These are phyloP conservation scores for Pristionchus arcanus DNA, from an alignment of 2,888 invertebrate species.

Conservation along the genomic window DNA sequence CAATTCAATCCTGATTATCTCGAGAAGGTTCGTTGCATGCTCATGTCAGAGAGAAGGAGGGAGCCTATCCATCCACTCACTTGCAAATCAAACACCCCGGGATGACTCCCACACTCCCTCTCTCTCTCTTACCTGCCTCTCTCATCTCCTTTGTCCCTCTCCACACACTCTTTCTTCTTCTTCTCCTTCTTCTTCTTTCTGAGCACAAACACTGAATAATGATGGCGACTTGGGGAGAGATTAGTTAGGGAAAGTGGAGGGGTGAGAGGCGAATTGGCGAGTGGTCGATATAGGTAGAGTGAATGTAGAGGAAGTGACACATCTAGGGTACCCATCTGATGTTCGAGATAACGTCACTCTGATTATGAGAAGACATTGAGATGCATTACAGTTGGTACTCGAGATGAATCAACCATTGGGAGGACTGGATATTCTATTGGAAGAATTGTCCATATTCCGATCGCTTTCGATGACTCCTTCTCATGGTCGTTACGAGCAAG, in stretches of 20 bases:
- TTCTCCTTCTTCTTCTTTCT: constrained; percentile 23
- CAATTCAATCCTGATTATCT: constrained; percentile 72
- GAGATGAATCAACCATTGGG: constrained; percentile 64
- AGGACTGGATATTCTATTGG: constrained; percentile 66
- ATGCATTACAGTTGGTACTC: constrained; percentile 65
- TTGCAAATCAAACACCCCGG: constrained; percentile 48
- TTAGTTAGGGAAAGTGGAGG: constrained; percentile 48
- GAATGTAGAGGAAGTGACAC: constrained; percentile 1
- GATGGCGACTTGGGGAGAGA: constrained; percentile 46
- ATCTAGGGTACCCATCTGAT: constrained; percentile 16
- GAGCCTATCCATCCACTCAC: constrained; percentile 48
- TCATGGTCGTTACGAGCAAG: constrained; percentile 3
- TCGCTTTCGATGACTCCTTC: constrained; percentile 54
- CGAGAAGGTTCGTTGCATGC: constrained; percentile 66
- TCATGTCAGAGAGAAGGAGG: constrained; percentile 36
- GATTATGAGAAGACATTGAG: neutral
- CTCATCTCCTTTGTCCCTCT: constrained; percentile 35
- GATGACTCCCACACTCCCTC: constrained; percentile 18
- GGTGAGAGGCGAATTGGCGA: constrained; percentile 27
- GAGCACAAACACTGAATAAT: constrained; percentile 50
- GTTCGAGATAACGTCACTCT: neutral
- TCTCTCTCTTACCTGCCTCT: constrained; percentile 1
- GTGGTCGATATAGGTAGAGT: constrained; percentile 31
- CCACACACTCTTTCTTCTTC: constrained; percentile 29
- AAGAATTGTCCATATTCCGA: constrained; percentile 69